These are phyloP conservation scores for Cheumatopsyche charites DNA, from an alignment of 1,140 invertebrate species.

Conservation along the genomic window DNA sequence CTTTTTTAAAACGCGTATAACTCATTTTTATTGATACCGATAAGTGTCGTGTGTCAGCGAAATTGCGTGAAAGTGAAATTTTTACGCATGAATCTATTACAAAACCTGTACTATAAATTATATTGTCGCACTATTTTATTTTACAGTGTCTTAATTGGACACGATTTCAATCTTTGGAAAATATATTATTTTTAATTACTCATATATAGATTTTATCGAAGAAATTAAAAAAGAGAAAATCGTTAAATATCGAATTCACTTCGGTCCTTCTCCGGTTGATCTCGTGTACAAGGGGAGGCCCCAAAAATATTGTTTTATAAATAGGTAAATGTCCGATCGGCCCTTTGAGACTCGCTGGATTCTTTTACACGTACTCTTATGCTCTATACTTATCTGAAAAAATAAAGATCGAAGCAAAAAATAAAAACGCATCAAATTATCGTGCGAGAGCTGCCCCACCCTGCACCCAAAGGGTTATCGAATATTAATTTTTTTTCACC, in stretches of 20 bases:
- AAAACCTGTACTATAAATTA: too few relatives aligned
- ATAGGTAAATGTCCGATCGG: constrained; percentile 32
- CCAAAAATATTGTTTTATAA: constrained; percentile 32
- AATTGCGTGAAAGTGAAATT: too few relatives aligned
- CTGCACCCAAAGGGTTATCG: not conserved
- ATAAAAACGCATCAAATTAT: constrained; percentile 21
- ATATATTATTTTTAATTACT: too few relatives aligned
- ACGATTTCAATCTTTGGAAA: too few relatives aligned
- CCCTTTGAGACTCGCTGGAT: constrained; percentile 34
- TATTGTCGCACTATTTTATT: too few relatives aligned
- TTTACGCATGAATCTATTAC: too few relatives aligned
- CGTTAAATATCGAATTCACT: too few relatives aligned
- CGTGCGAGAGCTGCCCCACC: not conserved
- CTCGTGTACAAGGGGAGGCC: constrained; percentile 17
- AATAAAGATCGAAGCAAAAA: not conserved
- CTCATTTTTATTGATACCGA: too few relatives aligned
- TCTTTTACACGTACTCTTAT: constrained; percentile 43
- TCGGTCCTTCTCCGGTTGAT: not conserved
- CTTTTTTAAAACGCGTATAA: not conserved
- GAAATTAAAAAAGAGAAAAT: too few relatives aligned
- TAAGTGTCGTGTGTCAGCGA: too few relatives aligned
- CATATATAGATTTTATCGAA: too few relatives aligned
- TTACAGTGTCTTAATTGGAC: too few relatives aligned
- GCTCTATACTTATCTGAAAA: constrained; percentile 45
- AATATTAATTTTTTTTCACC: constrained; percentile 26